Percentiles rank a stretch among this genome's conserved stretches.
These are phyloP conservation scores for Malurus melanocephalus DNA, from an alignment of 2,113 vertebrate genomes.

Conservation along the genomic window DNA sequence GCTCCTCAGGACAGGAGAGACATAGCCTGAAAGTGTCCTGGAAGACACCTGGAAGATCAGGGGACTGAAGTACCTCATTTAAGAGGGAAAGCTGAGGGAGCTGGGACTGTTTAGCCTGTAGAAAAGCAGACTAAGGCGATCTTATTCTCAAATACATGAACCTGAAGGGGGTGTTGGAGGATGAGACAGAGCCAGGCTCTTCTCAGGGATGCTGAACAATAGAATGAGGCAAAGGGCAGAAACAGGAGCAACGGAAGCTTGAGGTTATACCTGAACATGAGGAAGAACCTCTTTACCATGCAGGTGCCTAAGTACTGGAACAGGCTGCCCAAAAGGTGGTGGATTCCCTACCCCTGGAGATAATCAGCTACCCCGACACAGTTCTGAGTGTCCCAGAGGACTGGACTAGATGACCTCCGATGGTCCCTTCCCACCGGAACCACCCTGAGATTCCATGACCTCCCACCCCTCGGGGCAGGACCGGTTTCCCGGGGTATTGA, in stretches of 20 bases:
- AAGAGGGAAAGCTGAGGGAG: not conserved
- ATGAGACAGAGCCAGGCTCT: not conserved
- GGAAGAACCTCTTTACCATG: not conserved
- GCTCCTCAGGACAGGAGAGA: not conserved
- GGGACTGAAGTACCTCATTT: not conserved
- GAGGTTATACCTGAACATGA: not conserved
- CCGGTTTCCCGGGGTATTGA: not conserved
- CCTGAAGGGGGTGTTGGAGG: rapidly evolving
- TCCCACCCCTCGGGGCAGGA: not conserved
- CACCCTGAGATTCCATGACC: not conserved
- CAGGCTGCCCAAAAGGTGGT: not conserved
- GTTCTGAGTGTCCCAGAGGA: too few species aligned
- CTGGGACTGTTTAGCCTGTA: not conserved
- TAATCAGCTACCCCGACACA: not conserved
- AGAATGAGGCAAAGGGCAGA: not conserved
- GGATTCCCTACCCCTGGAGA: not conserved
- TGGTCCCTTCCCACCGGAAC: not conserved
- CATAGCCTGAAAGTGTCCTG: not conserved
- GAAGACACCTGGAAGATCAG: not conserved
- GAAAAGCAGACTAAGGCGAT: not conserved
- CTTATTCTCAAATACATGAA: not conserved
- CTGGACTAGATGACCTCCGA: not conserved
- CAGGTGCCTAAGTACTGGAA: not conserved
- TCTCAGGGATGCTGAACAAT: not conserved
- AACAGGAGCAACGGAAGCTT: not conserved